phyloP scores from a whole-genome alignment of 2,888 invertebrate species.

The Drosophila nr. perissopoda region DNA sequence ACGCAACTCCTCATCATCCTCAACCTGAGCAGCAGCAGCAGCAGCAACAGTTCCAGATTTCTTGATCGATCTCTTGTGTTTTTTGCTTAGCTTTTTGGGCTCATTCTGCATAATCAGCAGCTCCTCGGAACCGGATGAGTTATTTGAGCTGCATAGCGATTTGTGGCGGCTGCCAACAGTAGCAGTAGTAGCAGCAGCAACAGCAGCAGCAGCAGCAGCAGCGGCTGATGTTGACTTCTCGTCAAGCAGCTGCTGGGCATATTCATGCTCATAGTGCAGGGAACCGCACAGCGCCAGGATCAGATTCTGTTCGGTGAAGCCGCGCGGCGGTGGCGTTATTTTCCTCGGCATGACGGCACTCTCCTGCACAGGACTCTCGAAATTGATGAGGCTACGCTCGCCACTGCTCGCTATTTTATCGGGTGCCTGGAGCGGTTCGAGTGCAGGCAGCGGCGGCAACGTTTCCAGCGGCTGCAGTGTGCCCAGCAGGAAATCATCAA shows the following conservation, averaged over 20 bases:
- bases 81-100: slow-evolving; percentile 77
- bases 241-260: slow-evolving; percentile 33
- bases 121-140: slow-evolving; percentile 78
- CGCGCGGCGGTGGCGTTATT: slow-evolving; percentile 71
- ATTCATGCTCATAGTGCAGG: slow-evolving; percentile 83
- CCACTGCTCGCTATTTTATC: slow-evolving; percentile 7
- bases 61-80: slow-evolving; percentile 76
- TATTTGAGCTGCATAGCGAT: slow-evolving; percentile 74
- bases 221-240: not conserved
- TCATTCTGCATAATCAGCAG: slow-evolving; percentile 68
- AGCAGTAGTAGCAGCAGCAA: not conserved
- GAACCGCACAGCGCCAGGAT: slow-evolving; percentile 84
- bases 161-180: slow-evolving; percentile 38
- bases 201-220: not conserved
- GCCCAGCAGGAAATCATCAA: slow-evolving; percentile 70
- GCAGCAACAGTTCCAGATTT: slow-evolving; percentile 24
- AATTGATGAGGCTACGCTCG: slow-evolving; percentile 82
- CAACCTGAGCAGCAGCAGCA: slow-evolving; percentile 60
- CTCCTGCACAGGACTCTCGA: slow-evolving; percentile 84
- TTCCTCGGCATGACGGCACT: slow-evolving; percentile 57
- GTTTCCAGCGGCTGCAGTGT: slow-evolving; percentile 62
- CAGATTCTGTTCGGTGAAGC: slow-evolving; percentile 81
- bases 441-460: slow-evolving; percentile 74
- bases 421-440: slow-evolving; percentile 73
- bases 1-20: slow-evolving; percentile 83